A percentile compares a stretch with the other conserved stretches of the same genome.
phyloP scores from a whole-genome alignment of 2,113 vertebrate genomes.

The Anolis sagrei region DNA sequence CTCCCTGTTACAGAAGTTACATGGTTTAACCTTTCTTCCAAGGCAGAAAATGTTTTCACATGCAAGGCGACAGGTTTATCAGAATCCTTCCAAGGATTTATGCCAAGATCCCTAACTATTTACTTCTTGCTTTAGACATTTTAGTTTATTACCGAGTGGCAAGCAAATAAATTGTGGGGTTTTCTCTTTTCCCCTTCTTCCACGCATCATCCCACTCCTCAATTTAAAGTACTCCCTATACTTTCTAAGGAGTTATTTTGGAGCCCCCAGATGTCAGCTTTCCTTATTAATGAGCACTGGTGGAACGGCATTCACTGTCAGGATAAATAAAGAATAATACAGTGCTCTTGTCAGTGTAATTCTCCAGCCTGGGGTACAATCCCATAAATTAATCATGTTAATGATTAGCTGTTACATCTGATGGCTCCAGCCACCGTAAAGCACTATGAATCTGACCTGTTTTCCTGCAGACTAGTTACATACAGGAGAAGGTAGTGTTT shows the following conservation, averaged over 20 bases:
- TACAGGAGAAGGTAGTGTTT: conserved; percentile 12
- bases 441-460: conserved; percentile 40
- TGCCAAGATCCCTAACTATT: conserved; percentile 15
- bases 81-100: conserved; percentile 20
- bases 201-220: neutral
- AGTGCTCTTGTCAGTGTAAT: conserved; percentile 79
- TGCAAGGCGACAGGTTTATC: conserved; percentile 8
- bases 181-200: conserved; percentile 37
- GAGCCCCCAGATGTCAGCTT: neutral
- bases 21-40: conserved; percentile 50
- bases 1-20: conserved; percentile 2
- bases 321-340: conserved; percentile 78
- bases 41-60: conserved; percentile 22
- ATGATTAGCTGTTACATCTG: conserved; percentile 71
- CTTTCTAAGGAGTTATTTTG: conserved; percentile 17
- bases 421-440: conserved; percentile 21
- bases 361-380: conserved; percentile 75
- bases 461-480: conserved; percentile 50
- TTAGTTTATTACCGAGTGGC: neutral
- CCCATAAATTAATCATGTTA: conserved; percentile 81
- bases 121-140: conserved; percentile 9
- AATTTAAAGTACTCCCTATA: conserved; percentile 32
- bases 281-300: conserved; percentile 70
- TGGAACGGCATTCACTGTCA: conserved; percentile 73
- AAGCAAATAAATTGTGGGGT: neutral